Evolutionary conservation across 2,797 vertebrate genomes (phyloP).

Genomic region (Bradypodion ventrale): DNA sequence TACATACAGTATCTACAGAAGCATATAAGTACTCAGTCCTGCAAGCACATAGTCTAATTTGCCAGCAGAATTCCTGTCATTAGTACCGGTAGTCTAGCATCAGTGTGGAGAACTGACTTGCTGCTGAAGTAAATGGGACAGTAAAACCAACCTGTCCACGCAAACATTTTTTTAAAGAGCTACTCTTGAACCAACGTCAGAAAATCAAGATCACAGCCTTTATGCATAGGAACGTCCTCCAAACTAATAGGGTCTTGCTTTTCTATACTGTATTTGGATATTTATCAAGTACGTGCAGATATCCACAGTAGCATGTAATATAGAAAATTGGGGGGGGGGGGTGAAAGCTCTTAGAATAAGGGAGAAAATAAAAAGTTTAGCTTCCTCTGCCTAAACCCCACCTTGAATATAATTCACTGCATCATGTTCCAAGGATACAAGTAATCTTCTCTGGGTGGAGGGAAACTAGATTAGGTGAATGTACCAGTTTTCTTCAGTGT

Average conservation of each 20-base stretch:
- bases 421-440: not conserved
- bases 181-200: slow-evolving; percentile 4
- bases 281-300: not conserved
- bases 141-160: slow-evolving; percentile 1
- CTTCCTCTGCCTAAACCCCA: too few relatives aligned
- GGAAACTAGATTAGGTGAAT: slow-evolving; percentile 23
- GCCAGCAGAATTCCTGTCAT: slow-evolving; percentile 2
- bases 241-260: not conserved
- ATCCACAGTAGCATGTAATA: not conserved
- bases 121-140: slow-evolving; percentile 7
- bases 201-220: slow-evolving; percentile 6
- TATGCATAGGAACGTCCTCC: not conserved
- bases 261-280: not conserved
- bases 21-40: not conserved
- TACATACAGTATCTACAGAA: not conserved
- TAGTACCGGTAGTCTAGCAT: not conserved
- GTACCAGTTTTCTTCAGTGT: slow-evolving; percentile 74
- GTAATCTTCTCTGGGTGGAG: slow-evolving; percentile 14
- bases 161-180: slow-evolving; percentile 11
- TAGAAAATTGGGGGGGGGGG: too few relatives aligned
- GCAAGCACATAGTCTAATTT: not conserved
- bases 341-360: not conserved
- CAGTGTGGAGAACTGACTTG: not conserved
- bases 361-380: not conserved
- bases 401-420: not conserved